Evolutionary conservation across 2,888 invertebrate genomes (phyloP), one percentile per base, ranked within the genome.

Genomic region (Amphipoea lucens): DNA sequence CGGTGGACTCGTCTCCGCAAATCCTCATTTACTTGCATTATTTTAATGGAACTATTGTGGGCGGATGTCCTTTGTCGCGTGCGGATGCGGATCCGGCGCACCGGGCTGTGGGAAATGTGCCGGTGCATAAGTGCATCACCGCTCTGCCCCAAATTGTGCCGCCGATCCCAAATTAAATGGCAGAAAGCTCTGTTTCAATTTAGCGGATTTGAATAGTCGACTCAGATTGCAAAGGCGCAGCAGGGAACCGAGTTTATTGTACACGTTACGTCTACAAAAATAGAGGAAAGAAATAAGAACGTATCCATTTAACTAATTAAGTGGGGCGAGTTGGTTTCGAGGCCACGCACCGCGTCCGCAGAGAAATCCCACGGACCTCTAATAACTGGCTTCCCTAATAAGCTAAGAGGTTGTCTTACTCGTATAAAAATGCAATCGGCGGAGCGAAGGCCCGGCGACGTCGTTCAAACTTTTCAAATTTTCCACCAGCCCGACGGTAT

Each of bases 1-100:
- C 95, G 96, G 95, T 91, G 93, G 94, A 94, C 95, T 94, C 94
- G 94, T 94, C 95, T 95, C 95, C 95, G 94, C 96, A 95, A 96
- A 96, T 96, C 96, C 96, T 96, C 96, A 96, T 97, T 96, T 97
- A 96, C 96, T 96, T 96, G 96, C 96, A 96, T 97, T 97, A 97
- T 97, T 97, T 97, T 97, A 97, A 97, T 97, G 97, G 96, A 96
- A 95, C 96, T 93, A 97, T 97, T 96, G 97, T 97, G 96, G 95
- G 92, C 93, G 95, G 94, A 95, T 95, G 96, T 95, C 96, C 96
- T 96, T 96, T 96, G 96, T 97, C 95, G 94, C 91, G 93, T 92
- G 91, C 93, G 93, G 94, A 94, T 92, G 94, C 93, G 92, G 92
- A 94, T 92, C 94, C 94, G 92, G 94, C 87, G 93, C 92, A 93